phyloP scores from a whole-genome alignment of 1,140 invertebrate species.

The Plutomurus gul region DNA sequence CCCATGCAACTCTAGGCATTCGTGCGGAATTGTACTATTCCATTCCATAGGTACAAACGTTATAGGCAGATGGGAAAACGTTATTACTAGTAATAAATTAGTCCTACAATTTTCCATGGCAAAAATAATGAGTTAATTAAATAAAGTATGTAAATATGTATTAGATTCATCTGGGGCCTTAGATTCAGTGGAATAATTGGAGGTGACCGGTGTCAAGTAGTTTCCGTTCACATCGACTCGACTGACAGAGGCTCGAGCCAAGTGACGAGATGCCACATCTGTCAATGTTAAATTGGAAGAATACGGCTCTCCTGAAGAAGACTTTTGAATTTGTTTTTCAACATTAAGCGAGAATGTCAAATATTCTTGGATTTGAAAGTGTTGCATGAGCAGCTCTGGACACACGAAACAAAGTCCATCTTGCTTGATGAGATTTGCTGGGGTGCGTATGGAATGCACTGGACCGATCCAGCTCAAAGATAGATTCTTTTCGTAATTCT shows the following conservation, averaged over 20 bases:
- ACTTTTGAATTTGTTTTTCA: constrained; percentile 19
- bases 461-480: constrained; percentile 42
- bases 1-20: no score
- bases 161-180: no score
- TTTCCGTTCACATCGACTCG: neutral
- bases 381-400: constrained; percentile 38
- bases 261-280: neutral
- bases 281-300: neutral
- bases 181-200: no score
- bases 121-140: no score
- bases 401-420: constrained; percentile 43
- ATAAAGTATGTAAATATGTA: no score
- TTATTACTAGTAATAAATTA: no score
- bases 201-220: neutral
- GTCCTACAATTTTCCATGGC: no score
- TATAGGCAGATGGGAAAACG: no score
- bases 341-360: constrained; percentile 20
- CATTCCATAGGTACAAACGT: no score
- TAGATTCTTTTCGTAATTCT: neutral
- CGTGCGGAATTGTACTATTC: no score
- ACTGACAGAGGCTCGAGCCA: neutral
- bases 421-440: constrained; percentile 1
- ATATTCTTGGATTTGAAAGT: constrained; percentile 33
- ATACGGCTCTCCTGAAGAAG: neutral
- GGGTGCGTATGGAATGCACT: constrained; percentile 37